Evolutionary conservation across 1,140 invertebrate species (phyloP).

Genomic region (Drosophila melanogaster): DNA sequence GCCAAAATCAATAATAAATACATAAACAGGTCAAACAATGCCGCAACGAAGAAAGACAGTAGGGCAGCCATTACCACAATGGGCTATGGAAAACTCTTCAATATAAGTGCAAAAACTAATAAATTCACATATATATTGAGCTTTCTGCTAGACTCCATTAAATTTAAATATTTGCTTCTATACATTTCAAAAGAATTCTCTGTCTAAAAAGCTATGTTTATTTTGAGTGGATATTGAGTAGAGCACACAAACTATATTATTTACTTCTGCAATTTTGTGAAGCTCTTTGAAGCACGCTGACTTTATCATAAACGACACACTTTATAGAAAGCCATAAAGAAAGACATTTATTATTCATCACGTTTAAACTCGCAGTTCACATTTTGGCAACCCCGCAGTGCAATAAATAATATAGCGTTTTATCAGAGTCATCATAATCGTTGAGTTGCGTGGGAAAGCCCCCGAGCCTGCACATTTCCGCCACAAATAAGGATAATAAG

Average conservation of each 20-base stretch:
- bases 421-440: constrained; percentile 67
- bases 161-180: background rate
- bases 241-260: background rate
- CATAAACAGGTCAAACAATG: constrained; percentile 40
- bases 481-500: constrained; percentile 65
- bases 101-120: constrained; percentile 1
- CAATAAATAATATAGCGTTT: constrained; percentile 30
- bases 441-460: constrained; percentile 56
- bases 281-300: background rate
- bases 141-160: background rate
- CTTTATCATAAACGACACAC: background rate
- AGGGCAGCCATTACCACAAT: constrained; percentile 11
- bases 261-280: background rate
- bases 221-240: background rate
- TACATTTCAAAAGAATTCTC: background rate
- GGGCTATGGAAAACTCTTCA: constrained; percentile 3
- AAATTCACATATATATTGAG: background rate
- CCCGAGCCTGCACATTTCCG: background rate
- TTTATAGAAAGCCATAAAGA: background rate
- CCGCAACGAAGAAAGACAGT: constrained; percentile 6
- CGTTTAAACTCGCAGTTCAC: constrained; percentile 3
- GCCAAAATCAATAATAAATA: constrained; percentile 54
- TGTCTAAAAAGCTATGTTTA: background rate
- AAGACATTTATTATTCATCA: constrained; percentile 3
- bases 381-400: background rate